Base-by-base conservation (phyloP, 2,113 vertebrate genomes). In the Onychorhynchus coronatus region DNA sequence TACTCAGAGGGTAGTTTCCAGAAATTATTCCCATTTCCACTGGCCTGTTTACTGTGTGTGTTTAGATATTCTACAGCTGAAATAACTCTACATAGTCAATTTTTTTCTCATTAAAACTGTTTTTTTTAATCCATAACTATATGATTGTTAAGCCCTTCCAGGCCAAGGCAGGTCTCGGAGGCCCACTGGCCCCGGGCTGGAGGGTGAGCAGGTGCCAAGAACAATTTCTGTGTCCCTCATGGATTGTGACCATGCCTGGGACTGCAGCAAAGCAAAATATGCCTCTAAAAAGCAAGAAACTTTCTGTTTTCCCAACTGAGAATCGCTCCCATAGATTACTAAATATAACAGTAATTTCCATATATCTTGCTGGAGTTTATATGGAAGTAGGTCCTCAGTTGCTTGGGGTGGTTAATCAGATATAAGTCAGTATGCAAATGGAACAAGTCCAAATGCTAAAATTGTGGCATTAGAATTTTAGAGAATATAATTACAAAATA, bases 391-490 rank as follows among this genome's bases (percentile, higher is more conserved):
- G 88, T 66, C 86, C 75, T 53, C 58, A 9, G 14, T 94, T 23
- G 79, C 91, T 95, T 24, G 75, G 73, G 91, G 91, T 85, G 62
- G n/a, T 53, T 88, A 66, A 83, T 85, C 41, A 93, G 62, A 85
- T 52, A 19, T 12, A 95, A 94, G 88, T 25, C 82, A 79, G 22
- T 44, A 93, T 73, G 88, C 75, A 90, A 93, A 97, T 79, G 49
- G 67, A 70, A 50, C 50, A 46, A 85, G 19, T 41, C 46, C 46
- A 70, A 90, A 58, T 10, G 12, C 58, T 88, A 28, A 44, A 62
- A 79, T 62, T 39, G 56, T 33, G 17, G 24, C 82, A 88, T 73
- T 88, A 66, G 53, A 90, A 76, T 92, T 85, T 68, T 88, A 47
- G 56, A 66, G 78, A 66, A 44, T 83, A 5, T 53, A 76, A 83